Percentiles rank a stretch among this genome's conserved stretches.
phyloP scores from a whole-genome alignment of 2,888 invertebrate genomes.

The Nasonovia ribisnigri region DNA sequence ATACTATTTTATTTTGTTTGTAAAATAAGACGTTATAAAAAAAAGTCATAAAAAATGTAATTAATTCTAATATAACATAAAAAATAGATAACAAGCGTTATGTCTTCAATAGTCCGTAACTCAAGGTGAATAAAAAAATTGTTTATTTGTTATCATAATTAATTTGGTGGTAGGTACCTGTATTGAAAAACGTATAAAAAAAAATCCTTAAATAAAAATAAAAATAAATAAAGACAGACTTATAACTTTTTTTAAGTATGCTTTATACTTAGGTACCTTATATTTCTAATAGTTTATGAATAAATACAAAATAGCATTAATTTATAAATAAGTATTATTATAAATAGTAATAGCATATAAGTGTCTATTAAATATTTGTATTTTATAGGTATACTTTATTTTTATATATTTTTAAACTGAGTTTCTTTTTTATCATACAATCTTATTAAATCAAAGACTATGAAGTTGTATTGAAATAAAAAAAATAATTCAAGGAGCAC shows the following conservation, averaged over 20 bases:
- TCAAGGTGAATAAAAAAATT: not conserved
- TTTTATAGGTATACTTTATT: no score
- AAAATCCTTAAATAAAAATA: not conserved
- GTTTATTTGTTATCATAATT: not conserved
- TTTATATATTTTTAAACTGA: not conserved
- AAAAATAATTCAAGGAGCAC: not conserved
- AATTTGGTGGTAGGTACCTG: not conserved
- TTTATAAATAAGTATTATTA: not conserved
- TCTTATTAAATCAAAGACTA: not conserved
- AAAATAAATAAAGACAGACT: not conserved
- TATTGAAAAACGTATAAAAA: not conserved
- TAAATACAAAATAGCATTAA: not conserved
- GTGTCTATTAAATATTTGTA: not conserved
- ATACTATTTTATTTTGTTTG: not conserved
- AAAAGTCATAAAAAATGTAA: not conserved
- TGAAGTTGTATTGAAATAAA: not conserved
- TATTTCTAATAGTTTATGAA: not conserved
- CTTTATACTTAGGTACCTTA: not conserved
- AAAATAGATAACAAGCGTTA: not conserved
- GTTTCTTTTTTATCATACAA: not conserved
- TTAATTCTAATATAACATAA: not conserved
- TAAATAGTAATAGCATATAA: not conserved
- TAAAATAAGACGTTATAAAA: not conserved
- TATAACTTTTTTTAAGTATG: not conserved
- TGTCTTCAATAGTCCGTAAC: not conserved